A percentile compares a stretch with the other conserved stretches of the same genome.
phyloP scores from a whole-genome alignment of 1,140 invertebrate genomes.

The Drosophila sp. region DNA sequence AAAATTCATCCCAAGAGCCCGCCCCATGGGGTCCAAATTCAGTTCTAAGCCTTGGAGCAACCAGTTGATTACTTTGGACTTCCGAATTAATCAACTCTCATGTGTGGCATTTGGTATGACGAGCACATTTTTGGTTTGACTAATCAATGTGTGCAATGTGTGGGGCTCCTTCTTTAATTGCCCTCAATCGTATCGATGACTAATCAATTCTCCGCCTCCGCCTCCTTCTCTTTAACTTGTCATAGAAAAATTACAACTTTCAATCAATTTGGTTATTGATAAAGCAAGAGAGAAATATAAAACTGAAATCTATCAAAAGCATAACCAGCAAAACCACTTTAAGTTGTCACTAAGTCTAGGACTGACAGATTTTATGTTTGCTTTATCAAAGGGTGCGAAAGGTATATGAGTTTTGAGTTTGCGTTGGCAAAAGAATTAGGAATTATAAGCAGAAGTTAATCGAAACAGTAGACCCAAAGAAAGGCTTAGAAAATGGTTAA shows the following conservation, averaged over 20 bases:
- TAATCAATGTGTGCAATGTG: conserved; percentile 30
- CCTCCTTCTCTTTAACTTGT: conserved; percentile 18
- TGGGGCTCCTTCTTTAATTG: conserved; percentile 51
- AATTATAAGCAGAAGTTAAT: too few species aligned
- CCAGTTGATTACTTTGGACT: conserved; percentile 49
- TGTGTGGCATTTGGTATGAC: conserved; percentile 31
- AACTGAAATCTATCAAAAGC: conserved; percentile 66
- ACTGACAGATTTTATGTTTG: neutral
- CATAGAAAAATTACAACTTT: conserved; percentile 68
- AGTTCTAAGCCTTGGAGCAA: conserved; percentile 22
- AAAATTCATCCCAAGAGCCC: conserved; percentile 49
- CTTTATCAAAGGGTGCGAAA: neutral
- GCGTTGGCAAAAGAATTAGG: too few species aligned
- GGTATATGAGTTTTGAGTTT: neutral
- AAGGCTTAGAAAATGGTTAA: too few species aligned
- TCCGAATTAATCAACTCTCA: conserved; percentile 63
- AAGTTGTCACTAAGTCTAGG: conserved; percentile 23
- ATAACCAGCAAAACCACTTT: conserved; percentile 60
- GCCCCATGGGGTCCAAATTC: conserved; percentile 18
- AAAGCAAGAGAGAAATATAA: conserved; percentile 29
- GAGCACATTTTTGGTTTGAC: conserved; percentile 38
- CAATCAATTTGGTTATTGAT: conserved; percentile 58
- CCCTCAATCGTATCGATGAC: neutral
- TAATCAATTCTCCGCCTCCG: conserved; percentile 11
- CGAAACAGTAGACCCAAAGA: too few species aligned